Conservation (phyloP, 2,113 vertebrate species). For the Saguinus midas region DNA sequence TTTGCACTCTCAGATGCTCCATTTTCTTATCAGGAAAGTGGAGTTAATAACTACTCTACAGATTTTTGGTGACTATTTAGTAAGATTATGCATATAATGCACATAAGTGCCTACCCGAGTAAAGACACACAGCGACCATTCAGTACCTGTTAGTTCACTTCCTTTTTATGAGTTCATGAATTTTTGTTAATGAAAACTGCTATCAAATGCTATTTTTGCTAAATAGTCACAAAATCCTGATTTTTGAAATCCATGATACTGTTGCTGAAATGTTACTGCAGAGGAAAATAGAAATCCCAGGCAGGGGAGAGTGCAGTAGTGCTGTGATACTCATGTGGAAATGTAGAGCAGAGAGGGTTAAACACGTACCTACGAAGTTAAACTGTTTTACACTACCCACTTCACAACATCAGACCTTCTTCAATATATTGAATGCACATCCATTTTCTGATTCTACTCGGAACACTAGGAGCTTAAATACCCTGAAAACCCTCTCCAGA, state of each 20-base stretch:
- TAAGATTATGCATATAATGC: slow-evolving; percentile 7
- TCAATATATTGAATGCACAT: not conserved
- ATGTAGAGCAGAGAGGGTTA: not conserved
- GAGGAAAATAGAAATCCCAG: not conserved
- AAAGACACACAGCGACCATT: not conserved
- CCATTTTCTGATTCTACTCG: not conserved
- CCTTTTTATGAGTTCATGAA: slow-evolving; percentile 46
- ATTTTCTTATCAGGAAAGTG: not conserved
- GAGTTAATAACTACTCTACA: not conserved
- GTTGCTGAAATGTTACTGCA: not conserved
- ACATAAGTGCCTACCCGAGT: not conserved
- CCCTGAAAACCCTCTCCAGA: not conserved
- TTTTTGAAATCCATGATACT: slow-evolving; percentile 17
- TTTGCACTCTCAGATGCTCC: not conserved
- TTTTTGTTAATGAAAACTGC: slow-evolving; percentile 56
- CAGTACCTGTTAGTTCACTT: slow-evolving; percentile 45
- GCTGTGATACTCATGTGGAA: not conserved
- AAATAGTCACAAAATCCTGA: not conserved
- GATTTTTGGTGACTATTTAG: not conserved
- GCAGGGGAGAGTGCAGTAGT: not conserved
- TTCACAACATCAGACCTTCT: not conserved
- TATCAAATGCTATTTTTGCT: slow-evolving; percentile 50
- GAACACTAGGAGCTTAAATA: not conserved
- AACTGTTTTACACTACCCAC: not conserved
- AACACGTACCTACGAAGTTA: not conserved